A percentile compares a stretch with the other conserved stretches of the same genome.
phyloP scores from a whole-genome alignment of 2,113 vertebrate species.

The Callithrix jacchus region DNA sequence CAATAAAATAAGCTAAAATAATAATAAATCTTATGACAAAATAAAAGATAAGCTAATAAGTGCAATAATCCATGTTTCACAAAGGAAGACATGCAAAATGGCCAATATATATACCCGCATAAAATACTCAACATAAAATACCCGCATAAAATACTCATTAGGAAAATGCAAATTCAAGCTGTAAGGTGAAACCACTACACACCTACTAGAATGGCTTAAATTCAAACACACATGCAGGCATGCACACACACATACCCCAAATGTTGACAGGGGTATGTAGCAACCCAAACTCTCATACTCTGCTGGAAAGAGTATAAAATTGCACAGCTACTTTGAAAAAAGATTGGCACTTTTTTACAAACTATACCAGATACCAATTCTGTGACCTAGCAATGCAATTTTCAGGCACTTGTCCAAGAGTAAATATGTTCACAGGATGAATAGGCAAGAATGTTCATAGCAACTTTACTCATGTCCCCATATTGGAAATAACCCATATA shows the following conservation, averaged over 20 bases:
- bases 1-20: background rate
- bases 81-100: background rate
- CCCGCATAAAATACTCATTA: background rate
- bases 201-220: background rate
- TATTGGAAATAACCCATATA: background rate
- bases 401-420: background rate
- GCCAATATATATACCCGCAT: no score
- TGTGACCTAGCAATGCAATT: background rate
- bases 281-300: background rate
- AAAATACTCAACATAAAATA: background rate
- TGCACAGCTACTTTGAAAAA: background rate
- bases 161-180: background rate
- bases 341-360: background rate
- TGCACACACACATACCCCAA: background rate
- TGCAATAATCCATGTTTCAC: background rate
- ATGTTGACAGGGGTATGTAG: background rate
- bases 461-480: background rate
- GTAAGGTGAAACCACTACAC: background rate
- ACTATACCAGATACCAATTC: background rate
- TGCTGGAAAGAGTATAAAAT: background rate
- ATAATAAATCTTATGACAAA: background rate
- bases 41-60: background rate
- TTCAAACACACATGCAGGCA: background rate
- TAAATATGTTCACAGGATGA: background rate
- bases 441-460: background rate